Conservation (phyloP, 2,797 vertebrate species). For the Macropus fuliginosus region DNA sequence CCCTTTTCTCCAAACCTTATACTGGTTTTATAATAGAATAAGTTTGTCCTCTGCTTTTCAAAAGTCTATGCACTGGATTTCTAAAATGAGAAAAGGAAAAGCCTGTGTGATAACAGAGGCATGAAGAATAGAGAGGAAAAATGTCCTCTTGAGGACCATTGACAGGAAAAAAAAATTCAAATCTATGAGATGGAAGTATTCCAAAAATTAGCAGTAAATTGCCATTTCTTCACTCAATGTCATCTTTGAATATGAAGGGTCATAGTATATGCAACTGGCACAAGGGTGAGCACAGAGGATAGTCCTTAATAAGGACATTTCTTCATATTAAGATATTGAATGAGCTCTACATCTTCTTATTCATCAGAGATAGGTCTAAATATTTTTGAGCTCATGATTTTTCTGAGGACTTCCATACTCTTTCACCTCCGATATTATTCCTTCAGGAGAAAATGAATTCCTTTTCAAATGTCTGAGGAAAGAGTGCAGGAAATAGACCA, state of each 20-base stretch:
- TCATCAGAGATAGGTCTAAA: neutral
- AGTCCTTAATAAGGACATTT: neutral
- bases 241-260: neutral
- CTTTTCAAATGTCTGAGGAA: neutral
- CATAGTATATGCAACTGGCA: neutral
- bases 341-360: neutral
- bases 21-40: neutral
- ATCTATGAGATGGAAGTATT: neutral
- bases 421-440: neutral
- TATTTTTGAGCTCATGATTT: neutral
- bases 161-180: neutral
- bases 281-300: neutral
- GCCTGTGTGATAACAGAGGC: neutral
- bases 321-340: neutral
- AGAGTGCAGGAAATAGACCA: neutral
- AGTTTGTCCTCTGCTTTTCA: slow-evolving; percentile 54
- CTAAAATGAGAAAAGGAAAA: slow-evolving; percentile 48
- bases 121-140: neutral
- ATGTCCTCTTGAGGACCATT: neutral
- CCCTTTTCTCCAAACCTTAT: neutral
- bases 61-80: slow-evolving; percentile 39
- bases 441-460: neutral
- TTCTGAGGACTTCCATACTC: neutral
- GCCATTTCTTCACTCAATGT: neutral
- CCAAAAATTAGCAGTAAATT: slow-evolving; percentile 29